Evolutionary conservation across 2,797 vertebrate species (phyloP).

Genomic region (Ataeniobius toweri): DNA sequence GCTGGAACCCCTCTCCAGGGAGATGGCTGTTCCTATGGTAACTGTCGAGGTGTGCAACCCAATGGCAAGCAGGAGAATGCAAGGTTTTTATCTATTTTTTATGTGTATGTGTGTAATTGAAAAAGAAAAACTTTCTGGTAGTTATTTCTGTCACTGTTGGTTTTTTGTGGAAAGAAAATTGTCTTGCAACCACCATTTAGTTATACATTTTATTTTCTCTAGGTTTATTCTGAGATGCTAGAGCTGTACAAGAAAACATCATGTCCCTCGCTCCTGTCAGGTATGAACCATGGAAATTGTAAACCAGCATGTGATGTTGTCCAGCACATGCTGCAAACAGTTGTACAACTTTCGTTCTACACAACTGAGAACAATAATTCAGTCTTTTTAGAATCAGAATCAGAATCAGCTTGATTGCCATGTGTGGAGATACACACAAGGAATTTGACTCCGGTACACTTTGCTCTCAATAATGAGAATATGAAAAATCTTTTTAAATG

Average conservation of each 20-base stretch:
- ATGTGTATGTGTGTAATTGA: neutral
- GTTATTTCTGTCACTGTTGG: slow-evolving; percentile 17
- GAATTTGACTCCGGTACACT: too few relatives aligned
- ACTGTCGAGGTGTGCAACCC: slow-evolving; percentile 62
- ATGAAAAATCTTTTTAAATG: too few relatives aligned
- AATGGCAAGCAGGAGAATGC: slow-evolving; percentile 54
- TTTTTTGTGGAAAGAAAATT: slow-evolving; percentile 3
- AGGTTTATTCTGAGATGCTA: slow-evolving; percentile 39
- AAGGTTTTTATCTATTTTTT: slow-evolving; percentile 25
- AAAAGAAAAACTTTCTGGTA: slow-evolving; percentile 44
- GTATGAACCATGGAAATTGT: slow-evolving; percentile 31
- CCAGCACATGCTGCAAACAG: neutral
- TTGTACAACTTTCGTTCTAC: neutral
- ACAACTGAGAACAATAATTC: neutral
- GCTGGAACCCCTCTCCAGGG: slow-evolving; percentile 56
- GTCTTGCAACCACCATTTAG: neutral
- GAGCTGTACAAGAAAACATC: slow-evolving; percentile 37
- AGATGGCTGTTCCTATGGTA: slow-evolving; percentile 72
- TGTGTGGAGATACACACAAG: too few relatives aligned
- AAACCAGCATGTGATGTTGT: slow-evolving; percentile 18
- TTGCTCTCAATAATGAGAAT: too few relatives aligned
- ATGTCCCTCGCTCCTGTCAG: slow-evolving; percentile 25
- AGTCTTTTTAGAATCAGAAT: neutral
- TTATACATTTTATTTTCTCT: slow-evolving; percentile 15
- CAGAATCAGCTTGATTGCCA: too few relatives aligned